phyloP scores from a whole-genome alignment of 2,888 invertebrate genomes.

The Meiosimyza platycephala region DNA sequence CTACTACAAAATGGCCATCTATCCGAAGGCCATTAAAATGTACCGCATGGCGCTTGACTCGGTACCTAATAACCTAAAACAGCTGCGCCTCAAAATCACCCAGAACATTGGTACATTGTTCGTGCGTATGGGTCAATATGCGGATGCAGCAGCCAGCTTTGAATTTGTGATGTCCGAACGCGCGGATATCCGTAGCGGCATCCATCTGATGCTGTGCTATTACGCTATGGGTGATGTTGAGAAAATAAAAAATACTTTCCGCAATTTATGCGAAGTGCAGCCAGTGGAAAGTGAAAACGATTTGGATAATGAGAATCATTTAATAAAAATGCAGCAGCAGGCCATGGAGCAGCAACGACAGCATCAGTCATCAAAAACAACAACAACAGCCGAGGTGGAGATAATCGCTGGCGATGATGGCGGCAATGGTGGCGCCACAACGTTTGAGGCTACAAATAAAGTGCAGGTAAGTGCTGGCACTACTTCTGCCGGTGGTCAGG shows the following conservation, averaged over 20 bases:
- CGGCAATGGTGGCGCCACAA: conserved; percentile 3
- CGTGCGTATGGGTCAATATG: conserved; percentile 95
- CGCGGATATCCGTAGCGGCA: conserved; percentile 86
- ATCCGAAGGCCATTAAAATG: conserved; percentile 94
- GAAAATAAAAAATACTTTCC: conserved; percentile 93
- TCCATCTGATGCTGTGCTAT: conserved; percentile 90
- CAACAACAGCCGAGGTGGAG: conserved; percentile 48
- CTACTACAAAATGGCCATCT: conserved; percentile 93
- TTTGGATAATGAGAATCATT: conserved; percentile 83
- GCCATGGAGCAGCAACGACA: conserved; percentile 48
- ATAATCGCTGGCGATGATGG: conserved; percentile 49
- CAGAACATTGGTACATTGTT: conserved; percentile 94
- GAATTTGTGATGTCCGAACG: conserved; percentile 98
- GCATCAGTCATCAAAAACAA: conserved; percentile 20
- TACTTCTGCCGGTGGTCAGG: conserved; percentile 15
- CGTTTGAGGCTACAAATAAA: too few relatives aligned
- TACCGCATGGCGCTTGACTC: conserved; percentile 99
- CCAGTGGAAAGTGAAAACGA: conserved; percentile 57
- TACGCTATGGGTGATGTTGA: conserved; percentile 92
- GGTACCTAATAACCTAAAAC: conserved; percentile 91
- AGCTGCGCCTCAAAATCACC: conserved; percentile 94
- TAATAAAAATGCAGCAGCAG: conserved; percentile 74
- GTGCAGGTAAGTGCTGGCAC: conserved; percentile 34
- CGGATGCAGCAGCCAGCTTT: conserved; percentile 95
- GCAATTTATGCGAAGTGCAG: conserved; percentile 88